Base-by-base conservation (phyloP, 1,140 invertebrate genomes). In the Caenorhabditis briggsae region DNA sequence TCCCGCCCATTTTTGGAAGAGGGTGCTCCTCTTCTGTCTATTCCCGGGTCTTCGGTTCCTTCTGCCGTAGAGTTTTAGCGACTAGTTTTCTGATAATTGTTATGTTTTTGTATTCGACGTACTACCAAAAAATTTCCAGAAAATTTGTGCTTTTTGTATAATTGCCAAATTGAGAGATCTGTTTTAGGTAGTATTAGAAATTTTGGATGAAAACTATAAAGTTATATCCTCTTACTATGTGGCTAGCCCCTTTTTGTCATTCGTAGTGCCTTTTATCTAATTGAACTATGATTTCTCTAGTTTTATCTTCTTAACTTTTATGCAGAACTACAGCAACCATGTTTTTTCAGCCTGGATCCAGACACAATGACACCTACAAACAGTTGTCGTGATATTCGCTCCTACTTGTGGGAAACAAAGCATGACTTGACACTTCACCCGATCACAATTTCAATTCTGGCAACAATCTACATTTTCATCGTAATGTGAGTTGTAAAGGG, bases 11-110 rank as follows among this genome's bases (percentile, higher is more conserved):
- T 61, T 61, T 46, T 33, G 33, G 33, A 33, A 33, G 33, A 33
- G 33, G 43, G 70, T 78, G 70, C 70, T 78, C 70, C 53, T 78
- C 70, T 50, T 46, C 33, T 50, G n/a, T 74, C 20, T 61, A 61
- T 61, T 61, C 59, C 25, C 23, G 59, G 23, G n/a, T 41, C 41
- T 78, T 70, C 8, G 53, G 50, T 12, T n/a, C 53, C 14, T 9
- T 70, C 65, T 50, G 20, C 46, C 8, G 23, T 78, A 46, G 70
- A 53, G 50, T 78, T 78, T n/a, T 11, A 78, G 70, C 33, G 20
- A 25, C 59, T 61, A 61, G 59, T 61, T 25, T 58, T 58, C 56
- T n/a, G 16, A 20, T 61, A 61, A 61, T 61, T 61, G 59, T 61
- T 61, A 20, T 61, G 59, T 61, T 61, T 61, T 25, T 9, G 33